Conservation (phyloP, 2,888 invertebrate genomes). For the Leptothorax acervorum region DNA sequence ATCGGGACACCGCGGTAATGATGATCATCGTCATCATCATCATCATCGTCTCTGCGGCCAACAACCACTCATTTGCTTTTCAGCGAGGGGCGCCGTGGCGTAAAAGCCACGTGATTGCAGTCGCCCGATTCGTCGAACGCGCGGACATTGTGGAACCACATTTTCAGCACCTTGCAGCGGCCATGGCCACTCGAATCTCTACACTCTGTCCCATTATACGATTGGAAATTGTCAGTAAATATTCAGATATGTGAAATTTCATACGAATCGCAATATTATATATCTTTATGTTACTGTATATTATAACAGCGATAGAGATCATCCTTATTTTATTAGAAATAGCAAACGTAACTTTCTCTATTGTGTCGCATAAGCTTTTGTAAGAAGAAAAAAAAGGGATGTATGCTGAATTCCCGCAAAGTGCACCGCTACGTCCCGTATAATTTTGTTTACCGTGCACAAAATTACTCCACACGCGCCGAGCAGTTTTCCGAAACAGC, state of each 20-base stretch:
- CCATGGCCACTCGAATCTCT: constrained; percentile 52
- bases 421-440: constrained; percentile 29
- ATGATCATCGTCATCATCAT: constrained; percentile 69
- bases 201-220: background rate
- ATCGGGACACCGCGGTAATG: constrained; percentile 68
- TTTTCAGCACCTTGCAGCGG: constrained; percentile 28
- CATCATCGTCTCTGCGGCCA: constrained; percentile 70
- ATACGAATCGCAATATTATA: background rate
- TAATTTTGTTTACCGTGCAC: constrained; percentile 46
- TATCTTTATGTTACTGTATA: background rate
- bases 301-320: background rate
- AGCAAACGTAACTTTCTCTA: background rate
- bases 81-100: constrained; percentile 63
- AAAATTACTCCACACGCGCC: constrained; percentile 30
- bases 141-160: constrained; percentile 43
- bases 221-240: background rate
- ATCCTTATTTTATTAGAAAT: background rate
- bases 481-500: constrained; percentile 41
- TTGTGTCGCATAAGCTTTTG: background rate
- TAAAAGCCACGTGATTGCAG: constrained; percentile 73
- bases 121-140: constrained; percentile 68
- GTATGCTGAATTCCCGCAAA: background rate
- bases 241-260: background rate
- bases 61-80: constrained; percentile 65
- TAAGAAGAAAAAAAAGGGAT: background rate